Base-by-base conservation (phyloP, 2,113 vertebrate species). In the Symphodus melops region DNA sequence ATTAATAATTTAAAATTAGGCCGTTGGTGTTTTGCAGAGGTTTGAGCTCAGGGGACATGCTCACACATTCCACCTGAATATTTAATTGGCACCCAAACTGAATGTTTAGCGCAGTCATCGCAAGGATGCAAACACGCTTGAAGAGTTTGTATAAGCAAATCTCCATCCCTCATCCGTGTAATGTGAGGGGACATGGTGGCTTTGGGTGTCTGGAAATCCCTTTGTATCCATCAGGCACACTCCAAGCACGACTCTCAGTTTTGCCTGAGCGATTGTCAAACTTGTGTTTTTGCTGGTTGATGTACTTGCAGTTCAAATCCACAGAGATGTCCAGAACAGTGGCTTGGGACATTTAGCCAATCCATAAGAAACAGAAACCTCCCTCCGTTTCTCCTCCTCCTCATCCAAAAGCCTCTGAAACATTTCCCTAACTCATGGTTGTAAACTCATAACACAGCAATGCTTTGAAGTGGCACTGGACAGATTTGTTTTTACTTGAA, bases 401-500 rank as follows among this genome's bases (percentile, higher is more conserved):
- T 8, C 48, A 58, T 72, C 62, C 23, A 64, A 68, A 88, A 85
- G 69, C 78, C 84, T 75, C 74, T 51, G 74, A 84, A 86, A 84
- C 79, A 83, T 84, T 88, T 88, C 73, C 77, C 77, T 58, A 63
- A 76, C 72, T 87, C 87, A 76, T 72, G 68, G 91, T 85, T 86
- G 82, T 87, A 91, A 85, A 90, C 63, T 85, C 78, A 82, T 77
- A 75, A 81, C 39, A 56, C 68, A 75, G 82, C 73, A 79, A 78
- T 86, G 88, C 89, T 92, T 91, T 90, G 82, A 92, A 82, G 85
- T 88, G 85, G 79, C 71, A 33, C 52, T 4, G 65, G 76, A 57
- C 72, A 51, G 79, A 87, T 88, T 90, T 81, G 86, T 90, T 86
- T 88, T 84, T 81, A 65, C 80, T 83, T 58, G 76, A 74, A 73